Base-by-base conservation (phyloP, 1,140 invertebrate genomes). In the Scaptomyza pallida region DNA sequence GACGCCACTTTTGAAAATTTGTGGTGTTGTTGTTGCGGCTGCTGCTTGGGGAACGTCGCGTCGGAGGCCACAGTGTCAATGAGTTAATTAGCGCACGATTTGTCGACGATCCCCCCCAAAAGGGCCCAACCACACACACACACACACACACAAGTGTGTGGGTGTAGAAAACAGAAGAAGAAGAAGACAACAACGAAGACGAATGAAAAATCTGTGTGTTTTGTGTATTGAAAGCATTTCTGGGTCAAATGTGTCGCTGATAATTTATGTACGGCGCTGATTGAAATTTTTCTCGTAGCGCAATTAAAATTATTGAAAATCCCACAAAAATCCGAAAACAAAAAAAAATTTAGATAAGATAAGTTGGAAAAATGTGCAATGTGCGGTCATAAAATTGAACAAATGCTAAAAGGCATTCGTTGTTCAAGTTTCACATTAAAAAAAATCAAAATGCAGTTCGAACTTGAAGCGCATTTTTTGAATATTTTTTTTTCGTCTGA, bases 31-130 rank as follows among this genome's bases (percentile, higher is more conserved):
- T 37, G 12, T 12, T n/a, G n/a, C n/a, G n/a, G n/a, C n/a, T n/a
- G n/a, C n/a, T n/a, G n/a, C n/a, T n/a, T n/a, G n/a, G n/a, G n/a
- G n/a, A n/a, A n/a, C n/a, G 12, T 5, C 5, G 5, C 33, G 33
- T n/a, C 33, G 33, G 33, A n/a, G 33, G 82, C 44, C 82, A 88
- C 82, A 78, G 82, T 88, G 82, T 88, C 82, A 88, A 88, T 88
- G 83, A 88, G 82, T 88, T 88, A 88, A 88, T 88, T 88, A 88
- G 78, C 75, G 78, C 82, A 88, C 81, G 81, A 86, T 86, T 80
- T 86, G 80, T 70, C 73, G 76, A 12, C 8, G 1, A 19, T 13
- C 21, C 52, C 61, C 64, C n/a, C 19, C 21, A 51, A 51, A 43
- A 47, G 47, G 23, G 47, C 50, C 56, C 19, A 17, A n/a, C n/a